These are phyloP conservation scores for Rhabdophis nuchalis DNA, from an alignment of 2,797 vertebrate genomes.

Conservation along the genomic window DNA sequence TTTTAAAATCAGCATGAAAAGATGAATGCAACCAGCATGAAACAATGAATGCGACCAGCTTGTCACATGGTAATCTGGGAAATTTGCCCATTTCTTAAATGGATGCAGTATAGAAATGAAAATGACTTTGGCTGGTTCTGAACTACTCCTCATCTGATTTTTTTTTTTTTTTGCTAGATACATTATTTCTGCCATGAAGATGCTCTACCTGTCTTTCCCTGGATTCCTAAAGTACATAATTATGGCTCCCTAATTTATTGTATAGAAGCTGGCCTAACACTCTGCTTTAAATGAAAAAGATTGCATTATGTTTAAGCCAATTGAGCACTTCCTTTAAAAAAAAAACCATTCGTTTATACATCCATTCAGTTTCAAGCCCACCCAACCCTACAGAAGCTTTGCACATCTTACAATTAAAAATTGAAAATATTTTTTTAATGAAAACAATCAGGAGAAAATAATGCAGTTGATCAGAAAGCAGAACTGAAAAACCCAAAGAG, in stretches of 20 bases:
- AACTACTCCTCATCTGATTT: neutral
- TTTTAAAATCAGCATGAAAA: neutral
- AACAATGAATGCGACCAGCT: neutral
- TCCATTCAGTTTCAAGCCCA: neutral
- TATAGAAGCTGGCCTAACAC: neutral
- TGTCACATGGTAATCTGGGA: neutral
- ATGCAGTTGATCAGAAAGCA: neutral
- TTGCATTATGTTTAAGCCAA: neutral
- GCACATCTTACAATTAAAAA: neutral
- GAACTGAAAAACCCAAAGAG: neutral
- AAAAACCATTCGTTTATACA: neutral
- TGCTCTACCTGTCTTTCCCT: too few species aligned
- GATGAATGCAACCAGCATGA: neutral
- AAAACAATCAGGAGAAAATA: neutral
- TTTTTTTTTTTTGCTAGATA: neutral
- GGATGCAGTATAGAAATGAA: neutral
- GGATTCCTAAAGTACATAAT: neutral
- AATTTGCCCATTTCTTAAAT: neutral
- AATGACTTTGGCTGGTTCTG: neutral
- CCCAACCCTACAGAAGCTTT: neutral
- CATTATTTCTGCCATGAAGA: neutral
- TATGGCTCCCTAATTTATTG: neutral
- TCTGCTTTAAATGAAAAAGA: neutral
- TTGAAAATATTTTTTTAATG: neutral
- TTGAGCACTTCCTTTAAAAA: neutral